Conservation (phyloP, 2,113 vertebrate genomes). For the Sebastes fasciatus region DNA sequence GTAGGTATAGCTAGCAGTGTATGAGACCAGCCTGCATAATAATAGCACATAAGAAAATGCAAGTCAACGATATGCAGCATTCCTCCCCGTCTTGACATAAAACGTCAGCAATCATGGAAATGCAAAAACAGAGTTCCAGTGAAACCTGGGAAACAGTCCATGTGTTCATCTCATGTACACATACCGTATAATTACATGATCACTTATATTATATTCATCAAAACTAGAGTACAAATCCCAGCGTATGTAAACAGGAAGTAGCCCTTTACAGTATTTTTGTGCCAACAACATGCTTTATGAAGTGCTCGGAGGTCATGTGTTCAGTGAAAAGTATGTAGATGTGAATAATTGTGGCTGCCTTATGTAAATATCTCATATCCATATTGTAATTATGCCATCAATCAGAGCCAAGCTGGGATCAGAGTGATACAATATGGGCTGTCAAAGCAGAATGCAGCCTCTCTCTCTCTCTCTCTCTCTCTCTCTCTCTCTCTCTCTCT, state of each 20-base stretch:
- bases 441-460: conserved; percentile 50
- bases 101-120: no score
- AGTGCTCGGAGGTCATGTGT: conserved; percentile 31
- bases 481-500: conserved; percentile 11
- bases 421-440: conserved; percentile 60
- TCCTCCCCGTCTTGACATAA: no score
- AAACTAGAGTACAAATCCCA: not conserved
- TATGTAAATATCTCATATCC: conserved; percentile 73
- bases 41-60: no score
- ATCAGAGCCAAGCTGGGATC: conserved; percentile 65
- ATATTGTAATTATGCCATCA: conserved; percentile 75
- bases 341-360: conserved; percentile 46
- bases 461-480: conserved; percentile 13
- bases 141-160: not conserved
- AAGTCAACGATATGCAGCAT: no score
- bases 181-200: not conserved
- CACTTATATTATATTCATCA: not conserved
- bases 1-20: no score
- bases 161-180: not conserved
- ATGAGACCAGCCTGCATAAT: no score
- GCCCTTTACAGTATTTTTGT: not conserved
- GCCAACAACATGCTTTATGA: conserved; percentile 24
- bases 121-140: no score
- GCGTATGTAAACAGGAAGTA: conserved; percentile 4
- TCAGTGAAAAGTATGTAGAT: conserved; percentile 45